Evolutionary conservation across 2,113 vertebrate genomes (phyloP), one percentile per base, ranked within the genome.

Genomic region (Notarius quadriscutis): DNA sequence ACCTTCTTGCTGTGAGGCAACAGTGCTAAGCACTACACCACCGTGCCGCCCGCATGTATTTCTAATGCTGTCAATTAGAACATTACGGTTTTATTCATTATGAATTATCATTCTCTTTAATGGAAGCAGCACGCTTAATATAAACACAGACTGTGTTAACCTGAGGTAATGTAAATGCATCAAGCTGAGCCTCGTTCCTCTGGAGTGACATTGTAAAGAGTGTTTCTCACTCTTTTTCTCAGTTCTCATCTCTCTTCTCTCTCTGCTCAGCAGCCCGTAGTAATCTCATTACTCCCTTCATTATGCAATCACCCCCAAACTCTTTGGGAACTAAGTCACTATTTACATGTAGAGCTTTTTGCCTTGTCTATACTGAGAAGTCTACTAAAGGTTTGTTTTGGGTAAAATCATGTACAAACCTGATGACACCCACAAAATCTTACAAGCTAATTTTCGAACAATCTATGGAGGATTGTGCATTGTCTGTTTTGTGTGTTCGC

Each of bases 241-340:
- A 58, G 51, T 53, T 22, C 48, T n/a, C 53, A 17, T 72, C 67
- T 51, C 55, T 62, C 18, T 83, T 79, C 55, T 27, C 48, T 84
- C 74, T 84, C 57, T 51, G n/a, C 82, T 83, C 81, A 84, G 34
- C 48, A 55, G 86, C 87, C 87, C 87, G 34, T 79, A 74, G 18
- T 74, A 81, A 88, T 88, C 53, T 80, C 67, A 88, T 86, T 88
- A 90, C 65, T 79, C 86, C 84, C 78, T 84, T 48, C 48, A 7
- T 90, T 90, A 88, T 25, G 84, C 84, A 86, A 90, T 90, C 77
- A 87, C 20, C 85, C 77, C 85, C 55, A 81, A 83, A 83, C 85
- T 81, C 60, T 72, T 22, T 62, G 30, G 30, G 62, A 22, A 79
- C 15, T 55, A 84, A 5, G 41, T 57, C 18, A 71, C 27, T 69